These are phyloP conservation scores for Drosophila rufa DNA, from an alignment of 1,140 invertebrate genomes.

Conservation along the genomic window DNA sequence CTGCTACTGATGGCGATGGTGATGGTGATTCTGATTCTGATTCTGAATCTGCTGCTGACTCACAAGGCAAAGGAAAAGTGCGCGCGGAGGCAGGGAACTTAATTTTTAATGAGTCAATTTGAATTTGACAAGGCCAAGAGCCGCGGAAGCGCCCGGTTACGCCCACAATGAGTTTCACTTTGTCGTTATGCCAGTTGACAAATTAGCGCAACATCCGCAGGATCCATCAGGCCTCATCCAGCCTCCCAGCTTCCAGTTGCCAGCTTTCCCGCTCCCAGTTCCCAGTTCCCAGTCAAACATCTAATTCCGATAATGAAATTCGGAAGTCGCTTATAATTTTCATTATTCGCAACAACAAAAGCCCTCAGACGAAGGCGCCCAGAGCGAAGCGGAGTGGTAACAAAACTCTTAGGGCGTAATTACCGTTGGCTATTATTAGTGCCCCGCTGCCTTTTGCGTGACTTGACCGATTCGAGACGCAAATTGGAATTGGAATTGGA, in stretches of 20 bases:
- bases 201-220: conserved; percentile 77
- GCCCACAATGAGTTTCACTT: conserved; percentile 73
- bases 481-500: conserved; percentile 76
- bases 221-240: conserved; percentile 58
- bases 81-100: conserved; percentile 52
- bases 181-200: conserved; percentile 75
- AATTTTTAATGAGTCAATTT: conserved; percentile 84
- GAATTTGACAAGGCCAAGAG: conserved; percentile 79
- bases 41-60: conserved; percentile 19
- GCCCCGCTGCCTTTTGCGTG: conserved; percentile 53
- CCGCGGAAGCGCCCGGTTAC: conserved; percentile 42
- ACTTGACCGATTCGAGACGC: conserved; percentile 61
- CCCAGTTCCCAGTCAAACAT: conserved; percentile 42
- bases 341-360: conserved; percentile 70
- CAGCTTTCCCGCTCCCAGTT: neutral
- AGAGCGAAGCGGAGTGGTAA: conserved; percentile 10
- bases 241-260: neutral
- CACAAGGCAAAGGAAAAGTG: conserved; percentile 35
- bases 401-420: conserved; percentile 71
- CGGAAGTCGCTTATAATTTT: conserved; percentile 79
- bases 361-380: conserved; percentile 12
- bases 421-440: conserved; percentile 71
- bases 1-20: conserved; percentile 14
- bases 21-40: too few relatives aligned
- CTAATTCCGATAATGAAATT: conserved; percentile 84